Conservation (phyloP, 2,797 vertebrate species). For the Hyperoplus lanceolatus region DNA sequence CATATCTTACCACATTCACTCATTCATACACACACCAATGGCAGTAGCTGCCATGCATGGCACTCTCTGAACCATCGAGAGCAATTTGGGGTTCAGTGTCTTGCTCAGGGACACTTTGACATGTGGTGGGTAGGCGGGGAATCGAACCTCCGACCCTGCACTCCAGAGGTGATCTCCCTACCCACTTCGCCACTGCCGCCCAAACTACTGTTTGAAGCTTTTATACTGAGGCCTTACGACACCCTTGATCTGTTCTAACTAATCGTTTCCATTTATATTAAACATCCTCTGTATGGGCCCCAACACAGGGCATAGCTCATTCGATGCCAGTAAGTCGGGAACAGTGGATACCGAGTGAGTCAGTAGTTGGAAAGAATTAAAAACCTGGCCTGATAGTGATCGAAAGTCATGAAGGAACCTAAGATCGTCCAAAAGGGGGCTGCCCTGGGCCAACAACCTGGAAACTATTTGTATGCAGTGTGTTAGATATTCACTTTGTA, state of each 20-base stretch:
- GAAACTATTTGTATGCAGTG: slow-evolving; percentile 8
- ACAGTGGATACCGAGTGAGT: slow-evolving; percentile 20
- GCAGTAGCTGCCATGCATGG: no score
- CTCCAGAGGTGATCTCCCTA: no score
- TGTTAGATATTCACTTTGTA: neutral
- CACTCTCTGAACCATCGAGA: no score
- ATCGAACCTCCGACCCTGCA: no score
- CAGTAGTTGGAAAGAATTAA: slow-evolving; percentile 8
- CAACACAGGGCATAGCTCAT: slow-evolving; percentile 17
- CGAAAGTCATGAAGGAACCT: neutral
- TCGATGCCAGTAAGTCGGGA: slow-evolving; percentile 5
- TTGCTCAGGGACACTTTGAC: no score
- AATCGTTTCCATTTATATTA: slow-evolving; percentile 18
- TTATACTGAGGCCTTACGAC: neutral
- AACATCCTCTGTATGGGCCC: neutral
- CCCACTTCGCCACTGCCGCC: no score
- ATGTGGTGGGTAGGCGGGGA: no score
- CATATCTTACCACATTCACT: no score
- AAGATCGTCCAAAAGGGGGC: neutral
- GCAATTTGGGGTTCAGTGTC: no score
- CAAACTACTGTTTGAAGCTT: neutral
- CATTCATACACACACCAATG: no score
- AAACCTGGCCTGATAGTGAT: slow-evolving; percentile 40
- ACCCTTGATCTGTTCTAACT: neutral
- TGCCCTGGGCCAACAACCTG: slow-evolving; percentile 13